These are phyloP conservation scores for Miniopterus natalensis DNA, from an alignment of 2,113 vertebrate species.

Conservation along the genomic window DNA sequence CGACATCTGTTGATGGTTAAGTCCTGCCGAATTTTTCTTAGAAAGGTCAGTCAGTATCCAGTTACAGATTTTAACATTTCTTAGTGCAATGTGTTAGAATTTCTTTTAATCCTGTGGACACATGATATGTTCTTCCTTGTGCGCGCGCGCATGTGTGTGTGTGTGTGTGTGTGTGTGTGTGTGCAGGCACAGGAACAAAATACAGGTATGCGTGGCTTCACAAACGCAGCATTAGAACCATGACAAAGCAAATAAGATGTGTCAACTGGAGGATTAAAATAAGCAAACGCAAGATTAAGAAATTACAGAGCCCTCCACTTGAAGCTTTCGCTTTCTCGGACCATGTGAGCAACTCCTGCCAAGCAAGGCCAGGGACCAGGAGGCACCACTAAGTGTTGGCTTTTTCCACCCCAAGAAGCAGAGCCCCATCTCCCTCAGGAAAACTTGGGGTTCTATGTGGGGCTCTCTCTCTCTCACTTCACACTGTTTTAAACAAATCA, in stretches of 20 bases:
- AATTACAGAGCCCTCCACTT: slow-evolving; percentile 67
- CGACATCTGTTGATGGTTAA: slow-evolving; percentile 87
- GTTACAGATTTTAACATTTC: slow-evolving; percentile 84
- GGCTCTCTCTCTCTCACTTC: neutral
- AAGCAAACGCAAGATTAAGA: slow-evolving; percentile 81
- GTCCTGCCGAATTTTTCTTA: slow-evolving; percentile 85
- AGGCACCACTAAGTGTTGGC: neutral
- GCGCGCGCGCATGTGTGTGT: too few relatives aligned
- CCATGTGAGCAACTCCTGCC: neutral
- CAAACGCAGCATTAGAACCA: slow-evolving; percentile 57
- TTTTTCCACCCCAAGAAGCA: neutral
- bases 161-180: neutral
- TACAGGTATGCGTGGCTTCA: neutral
- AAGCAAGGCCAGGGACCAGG: neutral
- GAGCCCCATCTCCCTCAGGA: neutral
- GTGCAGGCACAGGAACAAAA: neutral
- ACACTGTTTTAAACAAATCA: neutral
- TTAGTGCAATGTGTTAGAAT: slow-evolving; percentile 77
- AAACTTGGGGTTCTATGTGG: neutral
- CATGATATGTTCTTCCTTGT: fast-evolving
- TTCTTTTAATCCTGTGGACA: slow-evolving; percentile 70
- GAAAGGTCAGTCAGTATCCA: slow-evolving; percentile 89
- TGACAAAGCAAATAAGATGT: slow-evolving; percentile 77
- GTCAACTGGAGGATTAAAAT: slow-evolving; percentile 74
- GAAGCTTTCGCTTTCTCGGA: slow-evolving; percentile 43